Percentiles rank a stretch among this genome's conserved stretches.
Conservation (phyloP, 2,113 vertebrate genomes). For the Sinocyclocheilus grahami region DNA sequence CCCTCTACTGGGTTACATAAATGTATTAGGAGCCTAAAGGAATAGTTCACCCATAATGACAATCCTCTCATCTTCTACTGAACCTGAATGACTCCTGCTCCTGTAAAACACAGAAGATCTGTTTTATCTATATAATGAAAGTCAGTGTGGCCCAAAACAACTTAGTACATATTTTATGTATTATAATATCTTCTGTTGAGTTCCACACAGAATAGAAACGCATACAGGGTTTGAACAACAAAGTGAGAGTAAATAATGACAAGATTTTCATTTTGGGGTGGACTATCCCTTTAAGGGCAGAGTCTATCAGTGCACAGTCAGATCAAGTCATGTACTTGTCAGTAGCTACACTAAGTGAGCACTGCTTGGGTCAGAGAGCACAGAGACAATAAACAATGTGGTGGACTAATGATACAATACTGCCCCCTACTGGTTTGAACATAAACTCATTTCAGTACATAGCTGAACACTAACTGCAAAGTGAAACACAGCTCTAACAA, state of each 20-base stretch:
- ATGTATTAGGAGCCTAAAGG: too few species aligned
- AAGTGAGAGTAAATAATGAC: too few species aligned
- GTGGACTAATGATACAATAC: conserved; percentile 60
- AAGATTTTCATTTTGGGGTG: not conserved
- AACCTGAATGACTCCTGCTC: not conserved
- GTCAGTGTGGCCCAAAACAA: too few species aligned
- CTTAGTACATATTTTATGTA: not conserved
- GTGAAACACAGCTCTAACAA: not conserved
- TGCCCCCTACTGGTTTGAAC: conserved; percentile 69
- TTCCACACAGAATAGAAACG: too few species aligned
- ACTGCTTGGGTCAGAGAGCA: not conserved
- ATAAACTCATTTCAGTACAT: not conserved
- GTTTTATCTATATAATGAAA: too few species aligned
- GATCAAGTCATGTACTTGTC: not conserved
- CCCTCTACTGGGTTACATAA: too few species aligned
- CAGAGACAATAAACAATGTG: not conserved
- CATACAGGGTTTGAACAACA: too few species aligned
- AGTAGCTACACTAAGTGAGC: not conserved
- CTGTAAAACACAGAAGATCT: not conserved
- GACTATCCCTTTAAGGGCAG: not conserved
- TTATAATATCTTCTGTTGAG: too few species aligned
- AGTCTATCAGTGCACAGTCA: not conserved
- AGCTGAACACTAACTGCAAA: not conserved
- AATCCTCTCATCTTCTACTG: not conserved
- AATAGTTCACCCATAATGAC: too few species aligned